phyloP scores from a whole-genome alignment of 2,888 invertebrate genomes.

The Drosophila nigritarsus region DNA sequence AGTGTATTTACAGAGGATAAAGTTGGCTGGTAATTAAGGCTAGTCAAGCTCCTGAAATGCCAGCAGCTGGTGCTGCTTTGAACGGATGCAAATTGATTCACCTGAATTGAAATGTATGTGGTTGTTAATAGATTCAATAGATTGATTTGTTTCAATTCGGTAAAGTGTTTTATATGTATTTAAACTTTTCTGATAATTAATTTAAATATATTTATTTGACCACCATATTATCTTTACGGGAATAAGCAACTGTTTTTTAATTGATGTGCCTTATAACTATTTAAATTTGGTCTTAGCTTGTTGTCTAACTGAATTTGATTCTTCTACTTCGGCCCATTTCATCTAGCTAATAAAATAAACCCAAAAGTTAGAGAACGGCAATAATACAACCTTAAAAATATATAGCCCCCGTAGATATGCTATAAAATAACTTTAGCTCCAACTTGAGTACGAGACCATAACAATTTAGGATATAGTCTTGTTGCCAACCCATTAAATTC shows the following conservation, averaged over 20 bases:
- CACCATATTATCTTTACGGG: neutral
- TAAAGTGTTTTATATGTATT: neutral
- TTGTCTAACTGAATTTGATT: neutral
- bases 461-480: conserved; percentile 10
- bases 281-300: neutral
- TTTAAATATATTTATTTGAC: neutral
- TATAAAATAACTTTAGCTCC: conserved; percentile 26
- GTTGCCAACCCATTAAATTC: conserved; percentile 20
- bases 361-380: neutral
- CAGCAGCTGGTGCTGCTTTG: neutral
- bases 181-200: neutral
- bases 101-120: neutral
- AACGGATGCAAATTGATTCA: neutral
- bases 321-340: neutral
- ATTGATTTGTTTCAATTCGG: neutral
- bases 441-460: conserved; percentile 9
- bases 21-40: conserved; percentile 24
- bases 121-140: neutral
- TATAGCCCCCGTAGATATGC: conserved; percentile 26
- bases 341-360: neutral
- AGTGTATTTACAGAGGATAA: conserved; percentile 13
- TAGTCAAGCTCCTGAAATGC: conserved; percentile 10
- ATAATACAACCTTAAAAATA: neutral
- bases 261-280: neutral
- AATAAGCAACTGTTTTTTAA: neutral